Evolutionary conservation across 2,797 vertebrate genomes (phyloP), one percentile per base, ranked within the genome.

Genomic region (Tenualosa ilisha): DNA sequence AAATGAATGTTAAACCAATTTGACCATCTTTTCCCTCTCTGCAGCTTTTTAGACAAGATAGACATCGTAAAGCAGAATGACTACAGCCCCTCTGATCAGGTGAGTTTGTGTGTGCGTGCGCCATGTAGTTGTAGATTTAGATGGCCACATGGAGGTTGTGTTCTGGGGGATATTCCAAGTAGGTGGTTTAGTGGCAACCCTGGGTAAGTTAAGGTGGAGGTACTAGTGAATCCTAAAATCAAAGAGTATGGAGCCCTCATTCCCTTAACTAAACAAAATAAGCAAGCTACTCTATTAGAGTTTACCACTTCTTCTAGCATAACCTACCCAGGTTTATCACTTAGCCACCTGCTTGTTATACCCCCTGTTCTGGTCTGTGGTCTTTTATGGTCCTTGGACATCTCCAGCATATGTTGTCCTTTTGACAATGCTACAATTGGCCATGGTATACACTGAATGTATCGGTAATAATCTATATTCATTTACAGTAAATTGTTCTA

Each of bases 61-160:
- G 93, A 95, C 89, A 97, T 98, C 89, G 97, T 99, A 92, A 97
- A 98, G 92, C 97, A 98, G 93, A 97, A 90, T 3, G 98, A 99
- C 90, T 99, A 99, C 75, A 98, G 97, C 88, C 98, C 98, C 0
- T 96, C 97, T 88, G 98, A 99, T 93, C 98, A 99, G 97, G 98
- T 96, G 86, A 56, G 94, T 89, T 17, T 96, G 86, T 56, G 94
- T 89, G 22, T 46, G 43, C 61, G 37, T 79, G 7, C 43, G 54
- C 3, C 50, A 51, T 51, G 50, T 12, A 12, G 50, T 51, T 51
- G 7, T 9, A n/a, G 22, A 3, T 65, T n/a, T 24, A 63, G 24
- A 9, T 24, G n/a, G 59, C 59, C 59, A 63, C 6, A 1, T 24
- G 31, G 31, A 31, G 31, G 3, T 12, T 65, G 3, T 24, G 24